Evolutionary conservation across 37 sponge, comb jelly and placozoan species (phyloP), one percentile per base, ranked within the genome.

Genomic region (Chondrosia reniformis): DNA sequence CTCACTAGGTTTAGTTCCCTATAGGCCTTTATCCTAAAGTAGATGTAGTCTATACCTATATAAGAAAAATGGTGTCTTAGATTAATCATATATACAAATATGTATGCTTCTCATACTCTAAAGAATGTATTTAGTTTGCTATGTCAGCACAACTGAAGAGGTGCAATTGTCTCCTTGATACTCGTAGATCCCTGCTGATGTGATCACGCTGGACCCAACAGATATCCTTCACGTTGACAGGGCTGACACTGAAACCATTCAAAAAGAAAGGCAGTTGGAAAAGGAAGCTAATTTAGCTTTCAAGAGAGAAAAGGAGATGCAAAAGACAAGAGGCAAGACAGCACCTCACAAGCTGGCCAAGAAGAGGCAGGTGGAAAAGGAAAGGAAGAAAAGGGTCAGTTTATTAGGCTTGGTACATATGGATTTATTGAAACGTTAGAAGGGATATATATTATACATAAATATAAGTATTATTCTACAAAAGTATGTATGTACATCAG

Each of bases 181-280:
- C 15, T 27, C 3, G 0, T 64, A 93, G 94, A 83, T 93, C 64
- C 95, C 89, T 37, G 62, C 95, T 0, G 95, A 94, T 8, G 72
- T 94, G 78, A 94, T 94, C 32, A 78, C 79, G 2, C 37, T 94
- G 33, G 81, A 91, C n/a, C 89, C 92, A 10, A 24, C 63, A 24
- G 40, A 77, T 39, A 79, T 92, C 38, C 55, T 64, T 9, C 78
- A 78, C 38, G 75, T 82, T n/a, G 76, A 82, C 44, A 33, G 33
- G 33, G 78, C 78, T 57, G 63, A 61, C 63, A 25, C 75, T 33
- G 80, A 67, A 36, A 39, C 45, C 0, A 49, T 82, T 25, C 40
- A 25, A 22, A 52, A 45, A 56, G 64, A 82, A 76, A 82, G 30
- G 40, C 1, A 55, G 37, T 36, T 27, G 75, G 37, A 43, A 45